These are phyloP conservation scores for Haliaeetus leucogaster DNA, from an alignment of 2,113 vertebrate species.

Conservation along the genomic window DNA sequence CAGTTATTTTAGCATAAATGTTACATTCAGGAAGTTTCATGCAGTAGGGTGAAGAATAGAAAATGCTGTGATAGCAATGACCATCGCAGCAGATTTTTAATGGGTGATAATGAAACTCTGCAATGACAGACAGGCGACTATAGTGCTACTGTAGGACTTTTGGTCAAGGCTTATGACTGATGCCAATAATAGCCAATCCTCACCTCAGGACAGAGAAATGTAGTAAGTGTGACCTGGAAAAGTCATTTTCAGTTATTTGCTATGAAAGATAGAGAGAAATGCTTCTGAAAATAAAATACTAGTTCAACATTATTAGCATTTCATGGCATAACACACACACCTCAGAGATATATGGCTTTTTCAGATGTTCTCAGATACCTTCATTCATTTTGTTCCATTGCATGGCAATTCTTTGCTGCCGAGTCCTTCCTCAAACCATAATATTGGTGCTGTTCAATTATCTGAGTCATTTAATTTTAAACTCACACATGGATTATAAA, in stretches of 20 bases:
- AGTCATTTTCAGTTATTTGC: background rate
- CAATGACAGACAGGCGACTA: background rate
- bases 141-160: background rate
- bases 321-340: background rate
- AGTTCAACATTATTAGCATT: background rate
- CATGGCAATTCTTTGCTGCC: background rate
- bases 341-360: background rate
- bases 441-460: background rate
- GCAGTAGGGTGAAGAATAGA: background rate
- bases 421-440: background rate
- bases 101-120: background rate
- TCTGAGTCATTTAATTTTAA: background rate
- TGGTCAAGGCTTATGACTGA: background rate
- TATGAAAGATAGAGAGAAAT: background rate
- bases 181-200: background rate
- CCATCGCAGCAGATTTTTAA: background rate
- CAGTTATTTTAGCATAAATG: background rate
- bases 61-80: background rate
- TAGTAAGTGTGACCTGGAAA: background rate
- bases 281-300: background rate
- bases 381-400: background rate
- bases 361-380: background rate
- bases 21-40: background rate
- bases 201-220: background rate
- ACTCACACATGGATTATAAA: rapidly evolving